Evolutionary conservation across 2,888 invertebrate genomes (phyloP).

Genomic region (Brenthis daphne): DNA sequence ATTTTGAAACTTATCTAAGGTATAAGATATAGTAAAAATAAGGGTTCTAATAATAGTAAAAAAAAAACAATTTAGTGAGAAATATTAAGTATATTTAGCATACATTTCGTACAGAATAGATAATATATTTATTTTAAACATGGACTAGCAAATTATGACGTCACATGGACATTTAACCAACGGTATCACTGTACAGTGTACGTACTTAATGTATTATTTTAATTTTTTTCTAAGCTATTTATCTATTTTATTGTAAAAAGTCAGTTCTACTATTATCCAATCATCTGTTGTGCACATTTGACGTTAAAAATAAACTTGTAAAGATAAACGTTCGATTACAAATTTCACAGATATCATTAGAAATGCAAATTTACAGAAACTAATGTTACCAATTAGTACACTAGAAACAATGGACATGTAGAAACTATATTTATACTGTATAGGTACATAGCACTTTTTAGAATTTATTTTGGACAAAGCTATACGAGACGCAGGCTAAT

Average conservation of each 20-base stretch:
- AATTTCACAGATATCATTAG: conserved; percentile 7
- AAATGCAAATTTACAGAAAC: background rate
- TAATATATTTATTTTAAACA: conserved; percentile 54
- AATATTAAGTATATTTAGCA: conserved; percentile 69
- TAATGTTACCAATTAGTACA: conserved; percentile 5
- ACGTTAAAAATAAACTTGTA: background rate
- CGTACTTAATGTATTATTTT: conserved; percentile 14
- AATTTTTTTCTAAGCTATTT: conserved; percentile 11
- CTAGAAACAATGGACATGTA: background rate
- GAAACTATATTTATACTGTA: conserved; percentile 8
- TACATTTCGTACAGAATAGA: conserved; percentile 57
- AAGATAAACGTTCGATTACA: background rate
- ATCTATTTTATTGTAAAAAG: conserved; percentile 19
- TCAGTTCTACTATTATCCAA: conserved; percentile 17
- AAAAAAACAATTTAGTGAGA: conserved; percentile 50
- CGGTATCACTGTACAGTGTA: conserved; percentile 22
- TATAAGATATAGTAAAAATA: no score
- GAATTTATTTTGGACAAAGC: conserved; percentile 2
- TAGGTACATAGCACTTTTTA: background rate
- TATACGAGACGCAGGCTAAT: conserved; percentile 4
- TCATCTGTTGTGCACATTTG: conserved; percentile 5
- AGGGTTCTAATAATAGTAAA: background rate
- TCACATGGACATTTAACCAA: conserved; percentile 40
- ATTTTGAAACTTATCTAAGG: no score
- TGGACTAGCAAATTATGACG: conserved; percentile 58